Evolutionary conservation across 2,113 vertebrate genomes (phyloP).

Genomic region (Elaphurus davidianus): DNA sequence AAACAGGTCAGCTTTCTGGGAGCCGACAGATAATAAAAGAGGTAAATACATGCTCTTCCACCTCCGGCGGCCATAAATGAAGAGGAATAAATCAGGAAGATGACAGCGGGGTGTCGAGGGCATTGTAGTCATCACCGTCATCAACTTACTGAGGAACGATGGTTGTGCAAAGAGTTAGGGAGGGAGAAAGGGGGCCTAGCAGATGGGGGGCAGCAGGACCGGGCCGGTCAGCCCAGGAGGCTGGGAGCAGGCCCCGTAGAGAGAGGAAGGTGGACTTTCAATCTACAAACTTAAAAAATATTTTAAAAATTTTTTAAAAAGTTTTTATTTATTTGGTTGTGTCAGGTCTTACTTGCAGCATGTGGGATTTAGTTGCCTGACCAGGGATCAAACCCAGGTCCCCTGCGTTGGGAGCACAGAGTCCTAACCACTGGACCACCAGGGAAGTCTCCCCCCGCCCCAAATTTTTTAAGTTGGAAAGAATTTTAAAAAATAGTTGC

Average conservation of each 20-base stretch:
- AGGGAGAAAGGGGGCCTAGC: background rate
- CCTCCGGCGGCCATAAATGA: fast-evolving
- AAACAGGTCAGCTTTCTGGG: background rate
- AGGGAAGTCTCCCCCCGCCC: background rate
- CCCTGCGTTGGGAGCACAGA: background rate
- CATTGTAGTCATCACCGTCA: background rate
- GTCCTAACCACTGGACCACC: background rate
- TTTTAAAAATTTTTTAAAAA: background rate
- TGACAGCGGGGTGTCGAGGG: fast-evolving
- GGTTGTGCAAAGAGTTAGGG: background rate
- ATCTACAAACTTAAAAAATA: background rate
- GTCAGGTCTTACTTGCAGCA: background rate
- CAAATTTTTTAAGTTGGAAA: background rate
- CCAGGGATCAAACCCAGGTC: background rate
- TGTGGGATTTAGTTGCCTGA: background rate
- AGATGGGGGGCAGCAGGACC: background rate
- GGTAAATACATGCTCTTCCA: background rate
- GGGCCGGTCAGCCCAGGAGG: fast-evolving
- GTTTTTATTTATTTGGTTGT: background rate
- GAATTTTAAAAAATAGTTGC: background rate
- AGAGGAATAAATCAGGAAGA: background rate
- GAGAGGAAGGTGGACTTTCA: background rate
- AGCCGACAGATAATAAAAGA: fast-evolving
- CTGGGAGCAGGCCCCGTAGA: fast-evolving
- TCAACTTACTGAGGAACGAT: background rate